A percentile compares a stretch with the other conserved stretches of the same genome.
Evolutionary conservation across 2,113 vertebrate species (phyloP).

Genomic region (Chaetorhynchus papuensis): DNA sequence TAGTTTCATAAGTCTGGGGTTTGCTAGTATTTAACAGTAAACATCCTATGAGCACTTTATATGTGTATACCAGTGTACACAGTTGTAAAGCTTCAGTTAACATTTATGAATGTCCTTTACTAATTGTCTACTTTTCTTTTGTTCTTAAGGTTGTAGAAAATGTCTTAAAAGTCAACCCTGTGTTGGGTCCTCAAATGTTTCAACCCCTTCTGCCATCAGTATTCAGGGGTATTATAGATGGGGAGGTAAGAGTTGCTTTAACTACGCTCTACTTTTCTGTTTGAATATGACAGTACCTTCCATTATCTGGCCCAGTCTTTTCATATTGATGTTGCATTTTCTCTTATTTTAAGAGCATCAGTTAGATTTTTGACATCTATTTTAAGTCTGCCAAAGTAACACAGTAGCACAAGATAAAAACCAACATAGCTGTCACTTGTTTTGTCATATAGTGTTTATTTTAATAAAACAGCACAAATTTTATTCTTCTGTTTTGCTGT

Average conservation of each 20-base stretch:
- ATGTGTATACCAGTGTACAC: neutral
- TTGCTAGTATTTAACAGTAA: neutral
- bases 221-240: slow-evolving; percentile 87
- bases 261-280: neutral
- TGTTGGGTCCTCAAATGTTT: slow-evolving; percentile 89
- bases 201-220: slow-evolving; percentile 87
- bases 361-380: neutral
- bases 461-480: neutral
- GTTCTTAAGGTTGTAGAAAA: slow-evolving; percentile 90
- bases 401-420: neutral
- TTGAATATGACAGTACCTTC: neutral
- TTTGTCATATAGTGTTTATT: neutral
- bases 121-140: slow-evolving; percentile 13
- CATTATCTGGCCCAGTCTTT: neutral
- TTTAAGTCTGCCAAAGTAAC: neutral
- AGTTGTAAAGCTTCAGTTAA: neutral
- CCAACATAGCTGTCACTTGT: neutral
- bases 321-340: neutral
- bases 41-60: neutral
- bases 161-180: slow-evolving; percentile 89
- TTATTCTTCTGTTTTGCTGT: neutral
- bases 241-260: slow-evolving; percentile 83
- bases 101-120: neutral
- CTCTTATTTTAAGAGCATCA: neutral
- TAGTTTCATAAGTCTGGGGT: neutral